Evolutionary conservation across 2,797 vertebrate genomes (phyloP).

Genomic region (Sebastes taczanowskii): DNA sequence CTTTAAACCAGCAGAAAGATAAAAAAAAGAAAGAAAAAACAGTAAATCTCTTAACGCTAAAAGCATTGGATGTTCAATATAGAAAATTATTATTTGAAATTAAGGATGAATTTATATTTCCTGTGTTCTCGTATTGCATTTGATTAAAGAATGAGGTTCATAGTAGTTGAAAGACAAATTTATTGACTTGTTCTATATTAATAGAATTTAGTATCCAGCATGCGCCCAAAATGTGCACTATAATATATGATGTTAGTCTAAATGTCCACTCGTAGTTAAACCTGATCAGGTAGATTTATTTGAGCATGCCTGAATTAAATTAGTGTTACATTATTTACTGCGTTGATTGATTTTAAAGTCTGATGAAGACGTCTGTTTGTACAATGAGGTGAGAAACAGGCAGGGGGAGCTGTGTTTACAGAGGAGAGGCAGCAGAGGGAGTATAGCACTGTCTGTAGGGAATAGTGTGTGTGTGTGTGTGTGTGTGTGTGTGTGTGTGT

Average conservation of each 20-base stretch:
- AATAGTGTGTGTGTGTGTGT: constrained; percentile 9
- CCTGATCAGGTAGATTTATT: background rate
- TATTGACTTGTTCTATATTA: background rate
- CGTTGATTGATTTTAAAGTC: background rate
- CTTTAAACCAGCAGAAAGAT: background rate
- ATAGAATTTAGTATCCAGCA: background rate
- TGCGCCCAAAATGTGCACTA: background rate
- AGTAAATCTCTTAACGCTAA: background rate
- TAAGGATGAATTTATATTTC: background rate
- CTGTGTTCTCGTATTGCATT: background rate
- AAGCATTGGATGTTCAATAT: background rate
- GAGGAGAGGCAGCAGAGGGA: constrained; percentile 74
- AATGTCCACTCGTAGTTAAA: background rate
- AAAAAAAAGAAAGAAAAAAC: background rate
- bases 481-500: background rate
- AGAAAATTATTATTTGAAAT: background rate
- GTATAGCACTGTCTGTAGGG: constrained; percentile 53
- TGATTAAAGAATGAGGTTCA: background rate
- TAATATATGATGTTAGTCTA: background rate
- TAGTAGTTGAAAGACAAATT: background rate
- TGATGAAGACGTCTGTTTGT: background rate
- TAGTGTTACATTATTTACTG: background rate
- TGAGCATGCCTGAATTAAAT: background rate
- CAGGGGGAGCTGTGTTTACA: constrained; percentile 73
- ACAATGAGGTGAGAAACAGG: constrained; percentile 21